A percentile compares a stretch with the other conserved stretches of the same genome.
phyloP scores from a whole-genome alignment of 2,113 vertebrate genomes.

The Pelmatolapia mariae region DNA sequence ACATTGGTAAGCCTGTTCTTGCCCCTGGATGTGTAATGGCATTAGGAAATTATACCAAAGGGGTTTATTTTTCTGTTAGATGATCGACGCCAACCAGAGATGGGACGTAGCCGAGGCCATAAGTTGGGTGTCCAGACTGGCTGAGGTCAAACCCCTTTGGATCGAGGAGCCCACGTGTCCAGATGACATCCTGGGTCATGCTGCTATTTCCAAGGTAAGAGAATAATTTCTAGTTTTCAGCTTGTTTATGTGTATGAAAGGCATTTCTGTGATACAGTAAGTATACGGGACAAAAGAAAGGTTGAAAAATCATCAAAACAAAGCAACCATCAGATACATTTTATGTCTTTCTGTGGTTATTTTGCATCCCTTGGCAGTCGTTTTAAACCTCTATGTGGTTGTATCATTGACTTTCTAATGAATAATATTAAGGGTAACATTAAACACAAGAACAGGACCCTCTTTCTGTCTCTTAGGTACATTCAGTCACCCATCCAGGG shows the following conservation, averaged over 20 bases:
- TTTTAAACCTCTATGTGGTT: not conserved
- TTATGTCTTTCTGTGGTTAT: not conserved
- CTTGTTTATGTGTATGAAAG: not conserved
- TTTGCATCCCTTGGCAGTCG: not conserved
- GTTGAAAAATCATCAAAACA: not conserved
- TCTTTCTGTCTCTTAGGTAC: not conserved
- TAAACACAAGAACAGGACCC: not conserved
- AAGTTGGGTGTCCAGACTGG: constrained; percentile 71
- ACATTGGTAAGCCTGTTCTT: constrained; percentile 50
- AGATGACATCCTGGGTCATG: constrained; percentile 79
- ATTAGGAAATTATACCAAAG: not conserved
- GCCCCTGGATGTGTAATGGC: rapidly evolving
- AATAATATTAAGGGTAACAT: not conserved
- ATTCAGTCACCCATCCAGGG: not conserved
- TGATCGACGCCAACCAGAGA: constrained; percentile 81
- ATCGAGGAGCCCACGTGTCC: constrained; percentile 81
- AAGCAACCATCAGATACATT: not conserved
- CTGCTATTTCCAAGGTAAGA: constrained; percentile 72
- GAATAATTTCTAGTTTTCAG: not conserved
- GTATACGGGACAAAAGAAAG: not conserved
- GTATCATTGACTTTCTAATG: not conserved
- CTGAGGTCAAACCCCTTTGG: constrained; percentile 76
- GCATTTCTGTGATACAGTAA: not conserved
- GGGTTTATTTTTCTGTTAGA: constrained; percentile 53
- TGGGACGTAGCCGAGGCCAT: constrained; percentile 78